Evolutionary conservation across 2,113 vertebrate genomes (phyloP).

Genomic region (Odocoileus virginianus): DNA sequence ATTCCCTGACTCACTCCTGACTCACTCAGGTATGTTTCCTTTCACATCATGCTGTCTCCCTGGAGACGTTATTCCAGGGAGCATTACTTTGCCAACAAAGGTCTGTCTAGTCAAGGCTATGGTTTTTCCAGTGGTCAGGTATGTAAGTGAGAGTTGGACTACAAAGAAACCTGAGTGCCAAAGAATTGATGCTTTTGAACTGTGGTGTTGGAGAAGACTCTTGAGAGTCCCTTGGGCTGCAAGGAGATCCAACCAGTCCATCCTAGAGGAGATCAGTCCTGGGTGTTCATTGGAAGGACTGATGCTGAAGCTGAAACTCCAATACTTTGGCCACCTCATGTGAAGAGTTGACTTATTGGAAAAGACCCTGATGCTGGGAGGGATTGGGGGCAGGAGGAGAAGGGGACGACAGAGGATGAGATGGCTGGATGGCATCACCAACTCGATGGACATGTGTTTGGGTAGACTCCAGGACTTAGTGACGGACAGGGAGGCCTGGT

Average conservation of each 20-base stretch:
- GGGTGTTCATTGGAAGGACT: not conserved
- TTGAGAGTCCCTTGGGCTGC: not conserved
- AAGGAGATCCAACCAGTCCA: not conserved
- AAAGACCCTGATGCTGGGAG: not conserved
- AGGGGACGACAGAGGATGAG: not conserved
- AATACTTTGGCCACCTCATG: not conserved
- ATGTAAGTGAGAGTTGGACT: not conserved
- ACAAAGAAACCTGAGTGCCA: rapidly evolving
- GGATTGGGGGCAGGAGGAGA: not conserved
- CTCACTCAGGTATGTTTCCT: not conserved
- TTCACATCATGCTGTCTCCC: not conserved
- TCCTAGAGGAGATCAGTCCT: not conserved
- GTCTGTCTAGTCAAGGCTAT: not conserved
- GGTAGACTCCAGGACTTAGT: not conserved
- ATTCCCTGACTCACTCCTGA: not conserved
- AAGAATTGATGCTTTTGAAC: not conserved
- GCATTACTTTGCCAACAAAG: not conserved
- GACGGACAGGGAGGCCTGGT: not conserved
- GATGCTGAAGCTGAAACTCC: not conserved
- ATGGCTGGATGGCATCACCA: rapidly evolving
- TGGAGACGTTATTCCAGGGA: not conserved
- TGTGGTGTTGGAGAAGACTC: not conserved
- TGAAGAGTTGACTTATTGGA: rapidly evolving
- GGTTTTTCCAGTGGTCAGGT: not conserved
- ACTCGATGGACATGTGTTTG: not conserved